Evolutionary conservation across 2,797 vertebrate species (phyloP), one percentile per base, ranked within the genome.

Genomic region (Luscinia luscinia): DNA sequence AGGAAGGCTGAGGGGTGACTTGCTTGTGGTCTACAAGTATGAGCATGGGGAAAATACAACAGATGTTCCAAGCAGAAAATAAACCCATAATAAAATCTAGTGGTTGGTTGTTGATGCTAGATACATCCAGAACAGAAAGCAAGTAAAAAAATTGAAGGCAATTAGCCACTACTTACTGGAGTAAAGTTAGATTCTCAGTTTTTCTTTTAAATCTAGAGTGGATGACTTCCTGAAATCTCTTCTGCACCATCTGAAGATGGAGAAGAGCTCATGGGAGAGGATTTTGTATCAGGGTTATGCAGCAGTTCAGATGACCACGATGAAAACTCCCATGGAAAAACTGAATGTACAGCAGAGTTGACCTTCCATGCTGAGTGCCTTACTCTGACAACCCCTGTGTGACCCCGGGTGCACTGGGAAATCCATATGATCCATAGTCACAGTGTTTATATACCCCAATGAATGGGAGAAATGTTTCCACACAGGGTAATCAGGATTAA

Each of bases 21-120:
- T 93, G 70, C 36, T 90, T 93, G 95, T 3, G 73, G 85, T 96
- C 79, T 93, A 46, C 94, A 93, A 95, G 92, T 92, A 94, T 67
- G 92, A 95, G 89, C 89, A 91, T 8, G 87, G 94, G 83, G 73
- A 93, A 95, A 94, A 90, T 23, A 28, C 45, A 95, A 69, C 91
- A 95, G 93, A 96, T 94, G 90, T 89, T 92, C 83, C 84, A 89
- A 93, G 76, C 36, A 96, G 89, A 95, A 95, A 95, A 90, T 63
- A 84, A 94, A 87, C 79, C 66, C 48, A 32, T 95, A 95, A 93
- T 87, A 96, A 95, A 89, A 90, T 90, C 79, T 82, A 86, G 92
- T 61, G 91, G 92, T 93, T 95, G 82, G 62, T n/a, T 94, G 89
- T 87, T 92, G 94, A 76, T 91, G 84, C 43, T 43, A 43, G 43